These are phyloP conservation scores for Melanocharis versteri DNA, from an alignment of 2,113 vertebrate genomes.

Conservation along the genomic window DNA sequence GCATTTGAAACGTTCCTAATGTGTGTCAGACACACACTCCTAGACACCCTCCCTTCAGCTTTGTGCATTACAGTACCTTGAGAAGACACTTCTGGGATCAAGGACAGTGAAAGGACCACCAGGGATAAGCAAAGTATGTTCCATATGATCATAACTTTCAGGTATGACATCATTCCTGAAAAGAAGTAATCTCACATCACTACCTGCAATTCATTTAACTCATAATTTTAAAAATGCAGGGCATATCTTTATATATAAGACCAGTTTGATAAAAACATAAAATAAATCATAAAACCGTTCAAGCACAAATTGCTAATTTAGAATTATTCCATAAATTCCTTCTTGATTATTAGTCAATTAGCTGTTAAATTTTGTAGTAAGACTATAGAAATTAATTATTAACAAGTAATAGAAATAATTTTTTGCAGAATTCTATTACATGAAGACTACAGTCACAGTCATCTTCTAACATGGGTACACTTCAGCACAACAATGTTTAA, in stretches of 20 bases:
- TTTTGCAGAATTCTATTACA: not conserved
- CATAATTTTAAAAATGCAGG: not conserved
- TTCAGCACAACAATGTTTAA: not conserved
- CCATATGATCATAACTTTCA: slow-evolving; percentile 61
- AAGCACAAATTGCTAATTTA: not conserved
- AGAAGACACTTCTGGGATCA: slow-evolving; percentile 67
- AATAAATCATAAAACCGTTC: not conserved
- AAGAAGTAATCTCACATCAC: not conserved
- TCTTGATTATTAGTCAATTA: not conserved
- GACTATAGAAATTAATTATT: not conserved
- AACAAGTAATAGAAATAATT: not conserved
- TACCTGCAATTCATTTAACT: not conserved
- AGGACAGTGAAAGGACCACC: slow-evolving; percentile 44
- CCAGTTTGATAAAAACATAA: not conserved
- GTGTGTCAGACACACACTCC: not conserved
- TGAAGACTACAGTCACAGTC: not conserved
- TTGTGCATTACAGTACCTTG: slow-evolving; percentile 66
- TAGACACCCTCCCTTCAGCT: not conserved
- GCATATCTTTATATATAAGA: not conserved
- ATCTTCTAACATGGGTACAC: not conserved
- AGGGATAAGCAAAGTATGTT: slow-evolving; percentile 32
- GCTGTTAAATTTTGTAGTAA: not conserved
- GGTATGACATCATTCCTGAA: slow-evolving; percentile 26
- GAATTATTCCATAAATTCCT: not conserved
- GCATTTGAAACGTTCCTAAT: not conserved